Evolutionary conservation across 1,140 invertebrate genomes (phyloP).

Genomic region (Lasioglossum albipes): DNA sequence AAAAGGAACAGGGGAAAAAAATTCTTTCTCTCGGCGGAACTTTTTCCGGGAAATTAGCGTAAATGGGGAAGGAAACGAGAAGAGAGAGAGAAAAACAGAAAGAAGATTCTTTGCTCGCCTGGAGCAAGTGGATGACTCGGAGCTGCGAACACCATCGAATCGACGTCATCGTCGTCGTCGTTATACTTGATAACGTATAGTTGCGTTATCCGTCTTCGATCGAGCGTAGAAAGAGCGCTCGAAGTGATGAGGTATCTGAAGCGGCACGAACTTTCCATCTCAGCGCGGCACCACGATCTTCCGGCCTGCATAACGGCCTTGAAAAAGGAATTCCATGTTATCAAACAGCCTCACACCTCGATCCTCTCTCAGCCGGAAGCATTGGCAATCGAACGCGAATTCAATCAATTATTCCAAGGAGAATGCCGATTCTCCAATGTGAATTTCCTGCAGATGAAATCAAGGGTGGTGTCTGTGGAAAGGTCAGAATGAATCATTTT

Average conservation of each 20-base stretch:
- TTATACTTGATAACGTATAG: too few relatives aligned
- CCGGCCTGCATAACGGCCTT: slow-evolving; percentile 55
- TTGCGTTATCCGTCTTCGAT: slow-evolving; percentile 30
- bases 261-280: slow-evolving; percentile 72
- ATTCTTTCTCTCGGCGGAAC: too few relatives aligned
- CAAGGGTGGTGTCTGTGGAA: not conserved
- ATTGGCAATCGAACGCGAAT: slow-evolving; percentile 3
- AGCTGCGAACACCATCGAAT: slow-evolving; percentile 72
- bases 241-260: slow-evolving; percentile 70
- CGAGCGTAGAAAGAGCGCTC: slow-evolving; percentile 55
- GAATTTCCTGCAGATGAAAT: not conserved
- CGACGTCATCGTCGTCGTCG: slow-evolving; percentile 18
- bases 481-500: too few relatives aligned
- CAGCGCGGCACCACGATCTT: slow-evolving; percentile 69
- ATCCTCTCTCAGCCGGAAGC: not conserved
- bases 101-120: slow-evolving; percentile 14
- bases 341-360: too few relatives aligned
- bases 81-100: too few relatives aligned
- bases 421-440: slow-evolving; percentile 10
- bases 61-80: too few relatives aligned
- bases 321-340: slow-evolving; percentile 11
- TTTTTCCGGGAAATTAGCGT: not conserved
- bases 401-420: slow-evolving; percentile 30
- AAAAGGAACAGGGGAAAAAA: too few relatives aligned
- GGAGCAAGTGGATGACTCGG: slow-evolving; percentile 62